Conservation (phyloP, 2,113 vertebrate genomes). For the Bufo bufo region DNA sequence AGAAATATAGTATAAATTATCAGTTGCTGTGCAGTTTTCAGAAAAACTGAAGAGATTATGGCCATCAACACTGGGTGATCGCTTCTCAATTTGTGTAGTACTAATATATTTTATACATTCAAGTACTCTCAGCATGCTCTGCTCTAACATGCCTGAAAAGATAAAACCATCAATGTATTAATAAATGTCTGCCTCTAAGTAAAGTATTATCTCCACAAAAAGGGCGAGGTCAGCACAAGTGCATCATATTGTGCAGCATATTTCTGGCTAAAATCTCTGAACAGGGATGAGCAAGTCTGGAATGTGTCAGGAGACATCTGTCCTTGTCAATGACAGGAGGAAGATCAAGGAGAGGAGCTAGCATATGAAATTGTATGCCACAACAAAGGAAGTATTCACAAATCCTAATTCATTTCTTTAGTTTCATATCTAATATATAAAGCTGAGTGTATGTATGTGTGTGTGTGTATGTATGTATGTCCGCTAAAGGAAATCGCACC, state of each 20-base stretch:
- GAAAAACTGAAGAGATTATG: no score
- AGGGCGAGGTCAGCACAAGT: slow-evolving; percentile 30
- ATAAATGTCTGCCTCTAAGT: not conserved
- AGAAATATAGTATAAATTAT: no score
- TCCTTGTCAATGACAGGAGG: slow-evolving; percentile 34
- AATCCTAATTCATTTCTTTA: no score
- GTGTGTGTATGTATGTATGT: no score
- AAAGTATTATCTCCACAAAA: slow-evolving; percentile 6
- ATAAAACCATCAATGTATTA: not conserved
- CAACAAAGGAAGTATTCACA: not conserved
- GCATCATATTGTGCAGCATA: not conserved
- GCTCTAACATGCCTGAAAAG: not conserved
- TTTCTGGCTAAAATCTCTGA: slow-evolving; percentile 1
- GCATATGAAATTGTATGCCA: not conserved
- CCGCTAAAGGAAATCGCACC: no score
- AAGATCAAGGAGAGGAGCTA: slow-evolving; percentile 4
- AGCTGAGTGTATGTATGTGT: no score
- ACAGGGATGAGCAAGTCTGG: slow-evolving; percentile 12
- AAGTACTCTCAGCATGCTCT: no score
- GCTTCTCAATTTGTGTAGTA: no score
- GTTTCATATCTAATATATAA: no score
- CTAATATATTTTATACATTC: no score
- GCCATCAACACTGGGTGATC: no score
- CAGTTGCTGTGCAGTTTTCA: no score
- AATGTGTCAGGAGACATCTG: slow-evolving; percentile 44